phyloP scores from a whole-genome alignment of 2,888 invertebrate genomes.

The Cactoblastis cactorum region DNA sequence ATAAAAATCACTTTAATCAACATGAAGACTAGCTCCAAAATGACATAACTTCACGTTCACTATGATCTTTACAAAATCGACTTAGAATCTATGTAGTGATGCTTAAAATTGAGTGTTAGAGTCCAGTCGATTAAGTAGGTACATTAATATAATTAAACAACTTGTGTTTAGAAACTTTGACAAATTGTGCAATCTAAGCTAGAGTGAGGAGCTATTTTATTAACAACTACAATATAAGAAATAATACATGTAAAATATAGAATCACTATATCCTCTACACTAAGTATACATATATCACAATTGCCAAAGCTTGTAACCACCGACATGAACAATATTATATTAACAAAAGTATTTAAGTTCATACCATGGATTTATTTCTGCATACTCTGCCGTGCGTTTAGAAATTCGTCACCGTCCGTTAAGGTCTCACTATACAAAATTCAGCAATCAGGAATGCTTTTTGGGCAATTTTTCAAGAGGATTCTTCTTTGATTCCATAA shows the following conservation, averaged over 20 bases:
- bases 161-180: conserved; percentile 24
- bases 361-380: no score
- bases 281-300: conserved; percentile 38
- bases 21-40: conserved; percentile 4
- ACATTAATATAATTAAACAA: not conserved
- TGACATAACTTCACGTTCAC: not conserved
- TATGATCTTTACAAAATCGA: conserved; percentile 1
- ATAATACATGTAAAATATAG: conserved; percentile 13
- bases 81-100: conserved; percentile 3
- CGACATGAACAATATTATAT: conserved; percentile 12
- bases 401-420: no score
- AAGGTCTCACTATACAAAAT: no score
- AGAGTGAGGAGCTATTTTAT: not conserved
- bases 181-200: conserved; percentile 19
- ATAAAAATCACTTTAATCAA: conserved; percentile 5
- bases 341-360: no score
- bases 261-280: conserved; percentile 15
- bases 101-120: not conserved
- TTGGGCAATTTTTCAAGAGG: no score
- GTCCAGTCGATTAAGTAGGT: not conserved
- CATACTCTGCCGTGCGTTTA: no score
- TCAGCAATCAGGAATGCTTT: no score
- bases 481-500: no score
- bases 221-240: conserved; percentile 3
- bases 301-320: conserved; percentile 36